A percentile compares a stretch with the other conserved stretches of the same genome.
Conservation (phyloP, 2,797 vertebrate species). For the Acipenser ruthenus region DNA sequence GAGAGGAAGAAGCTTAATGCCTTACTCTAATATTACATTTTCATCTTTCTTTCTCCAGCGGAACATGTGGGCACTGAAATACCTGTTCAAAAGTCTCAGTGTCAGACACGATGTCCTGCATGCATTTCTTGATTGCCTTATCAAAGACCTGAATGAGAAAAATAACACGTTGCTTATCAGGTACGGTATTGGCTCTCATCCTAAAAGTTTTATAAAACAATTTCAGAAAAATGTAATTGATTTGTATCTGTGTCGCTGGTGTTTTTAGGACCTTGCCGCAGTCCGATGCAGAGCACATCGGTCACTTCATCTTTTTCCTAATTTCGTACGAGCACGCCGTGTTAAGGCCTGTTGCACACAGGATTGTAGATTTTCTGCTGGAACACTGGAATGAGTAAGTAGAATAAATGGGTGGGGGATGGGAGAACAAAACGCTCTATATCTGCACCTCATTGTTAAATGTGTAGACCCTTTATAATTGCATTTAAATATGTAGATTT, state of each 20-base stretch:
- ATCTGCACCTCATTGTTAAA: too few species aligned
- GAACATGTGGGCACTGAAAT: conserved; percentile 50
- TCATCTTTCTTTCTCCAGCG: conserved; percentile 31
- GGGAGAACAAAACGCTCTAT: too few species aligned
- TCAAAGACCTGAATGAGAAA: not conserved
- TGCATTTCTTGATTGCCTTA: not conserved
- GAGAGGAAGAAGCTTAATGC: too few species aligned
- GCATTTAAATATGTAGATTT: too few species aligned
- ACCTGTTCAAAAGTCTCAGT: conserved; percentile 38
- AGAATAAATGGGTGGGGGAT: not conserved
- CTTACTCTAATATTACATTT: conserved; percentile 6
- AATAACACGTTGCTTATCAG: not conserved
- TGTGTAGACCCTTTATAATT: too few species aligned
- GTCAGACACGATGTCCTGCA: not conserved
- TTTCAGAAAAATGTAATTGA: not conserved
- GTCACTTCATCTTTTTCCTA: conserved; percentile 1
- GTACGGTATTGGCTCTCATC: not conserved
- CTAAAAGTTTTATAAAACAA: not conserved
- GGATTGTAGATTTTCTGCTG: not conserved
- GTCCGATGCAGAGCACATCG: not conserved
- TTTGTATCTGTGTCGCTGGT: not conserved
- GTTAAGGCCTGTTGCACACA: not conserved
- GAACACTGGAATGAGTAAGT: conserved; percentile 1
- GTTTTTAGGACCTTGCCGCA: not conserved
- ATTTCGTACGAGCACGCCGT: not conserved